Conservation (phyloP, 2,113 vertebrate species). For the Lophura nycthemera region DNA sequence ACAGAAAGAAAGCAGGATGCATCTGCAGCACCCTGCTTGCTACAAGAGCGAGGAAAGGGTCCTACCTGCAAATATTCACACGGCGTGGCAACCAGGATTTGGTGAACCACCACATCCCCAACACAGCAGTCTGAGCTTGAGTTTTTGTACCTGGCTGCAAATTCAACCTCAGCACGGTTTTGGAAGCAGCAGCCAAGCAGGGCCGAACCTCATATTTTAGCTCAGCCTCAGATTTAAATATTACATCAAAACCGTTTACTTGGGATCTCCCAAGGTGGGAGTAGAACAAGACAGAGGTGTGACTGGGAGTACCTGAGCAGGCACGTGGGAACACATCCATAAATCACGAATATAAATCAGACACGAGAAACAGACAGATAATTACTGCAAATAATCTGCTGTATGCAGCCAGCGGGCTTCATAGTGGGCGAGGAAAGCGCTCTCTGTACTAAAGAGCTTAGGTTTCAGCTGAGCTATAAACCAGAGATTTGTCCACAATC, state of each 20-base stretch:
- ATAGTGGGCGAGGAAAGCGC: not conserved
- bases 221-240: not conserved
- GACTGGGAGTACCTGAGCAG: not conserved
- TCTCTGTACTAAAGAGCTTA: not conserved
- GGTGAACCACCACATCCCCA: rapidly evolving
- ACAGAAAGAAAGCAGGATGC: not conserved
- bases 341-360: not conserved
- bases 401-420: not conserved
- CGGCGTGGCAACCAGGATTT: not conserved
- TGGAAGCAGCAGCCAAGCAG: not conserved
- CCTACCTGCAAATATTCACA: not conserved
- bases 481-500: constrained; percentile 6
- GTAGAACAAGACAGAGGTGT: not conserved
- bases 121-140: not conserved
- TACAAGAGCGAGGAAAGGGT: not conserved
- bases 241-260: not conserved
- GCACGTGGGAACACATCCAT: not conserved
- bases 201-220: not conserved
- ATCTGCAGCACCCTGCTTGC: not conserved
- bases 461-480: constrained; percentile 7
- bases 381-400: not conserved
- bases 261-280: not conserved
- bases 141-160: not conserved
- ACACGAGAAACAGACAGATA: not conserved
- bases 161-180: not conserved